These are phyloP conservation scores for Mesoclemmys tuberculata DNA, from an alignment of 2,113 vertebrate genomes.

Conservation along the genomic window DNA sequence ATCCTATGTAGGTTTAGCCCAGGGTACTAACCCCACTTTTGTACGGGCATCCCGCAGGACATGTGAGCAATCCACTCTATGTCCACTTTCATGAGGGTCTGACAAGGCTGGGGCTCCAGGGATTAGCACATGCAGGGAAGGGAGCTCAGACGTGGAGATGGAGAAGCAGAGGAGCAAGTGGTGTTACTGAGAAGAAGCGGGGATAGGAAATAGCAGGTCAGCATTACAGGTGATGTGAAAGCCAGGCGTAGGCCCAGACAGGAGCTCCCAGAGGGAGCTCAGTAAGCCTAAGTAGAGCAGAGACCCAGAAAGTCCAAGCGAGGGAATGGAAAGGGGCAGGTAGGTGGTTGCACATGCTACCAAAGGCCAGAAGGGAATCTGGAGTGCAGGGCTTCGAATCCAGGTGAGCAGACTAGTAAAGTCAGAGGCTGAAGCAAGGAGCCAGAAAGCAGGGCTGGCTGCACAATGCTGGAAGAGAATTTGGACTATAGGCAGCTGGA, in stretches of 20 bases:
- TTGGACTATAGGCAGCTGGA: background rate
- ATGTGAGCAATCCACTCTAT: too few relatives aligned
- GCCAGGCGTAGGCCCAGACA: background rate
- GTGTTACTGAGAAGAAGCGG: background rate
- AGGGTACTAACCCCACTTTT: too few relatives aligned
- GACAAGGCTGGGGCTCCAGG: background rate
- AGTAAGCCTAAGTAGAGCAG: background rate
- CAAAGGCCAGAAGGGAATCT: background rate
- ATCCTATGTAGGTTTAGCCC: too few relatives aligned
- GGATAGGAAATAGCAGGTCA: background rate
- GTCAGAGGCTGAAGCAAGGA: background rate
- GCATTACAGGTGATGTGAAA: background rate
- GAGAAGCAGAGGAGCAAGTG: too few relatives aligned
- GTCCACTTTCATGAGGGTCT: background rate
- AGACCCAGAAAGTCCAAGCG: background rate
- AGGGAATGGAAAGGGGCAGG: background rate
- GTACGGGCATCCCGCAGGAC: too few relatives aligned
- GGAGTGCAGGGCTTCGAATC: background rate
- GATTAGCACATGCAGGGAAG: too few relatives aligned
- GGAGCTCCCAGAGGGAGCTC: background rate
- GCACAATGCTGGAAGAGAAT: background rate
- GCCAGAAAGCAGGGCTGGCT: background rate
- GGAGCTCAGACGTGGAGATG: too few relatives aligned
- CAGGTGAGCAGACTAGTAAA: background rate
- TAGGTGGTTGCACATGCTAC: background rate